phyloP scores from a whole-genome alignment of 2,113 vertebrate genomes.

The Urocitellus parryii region DNA sequence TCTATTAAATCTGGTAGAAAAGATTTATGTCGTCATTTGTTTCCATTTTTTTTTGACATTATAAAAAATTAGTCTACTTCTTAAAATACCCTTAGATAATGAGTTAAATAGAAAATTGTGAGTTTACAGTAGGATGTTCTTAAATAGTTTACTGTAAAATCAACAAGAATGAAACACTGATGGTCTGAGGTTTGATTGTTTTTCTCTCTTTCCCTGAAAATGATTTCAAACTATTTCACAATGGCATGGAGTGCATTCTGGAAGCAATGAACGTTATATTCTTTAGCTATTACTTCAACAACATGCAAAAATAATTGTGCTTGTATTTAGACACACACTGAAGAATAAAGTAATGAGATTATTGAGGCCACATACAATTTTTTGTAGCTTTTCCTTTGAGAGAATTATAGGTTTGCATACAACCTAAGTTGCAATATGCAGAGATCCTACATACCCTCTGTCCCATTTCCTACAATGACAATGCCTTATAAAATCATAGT shows the following conservation, averaged over 20 bases:
- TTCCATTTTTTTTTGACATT: conserved; percentile 53
- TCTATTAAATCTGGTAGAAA: conserved; percentile 56
- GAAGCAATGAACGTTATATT: not conserved
- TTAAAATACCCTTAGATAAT: conserved; percentile 28
- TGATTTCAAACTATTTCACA: not conserved
- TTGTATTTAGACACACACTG: not conserved
- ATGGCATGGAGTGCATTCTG: not conserved
- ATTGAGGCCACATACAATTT: not conserved
- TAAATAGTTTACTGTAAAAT: not conserved
- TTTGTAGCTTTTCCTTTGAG: not conserved
- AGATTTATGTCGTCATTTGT: conserved; percentile 31
- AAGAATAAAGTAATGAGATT: not conserved
- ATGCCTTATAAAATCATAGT: not conserved
- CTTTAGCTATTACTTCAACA: conserved; percentile 28
- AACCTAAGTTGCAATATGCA: not conserved
- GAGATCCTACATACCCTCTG: fast-evolving
- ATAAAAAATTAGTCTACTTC: conserved; percentile 29
- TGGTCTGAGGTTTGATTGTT: not conserved
- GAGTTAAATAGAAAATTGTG: conserved; percentile 36
- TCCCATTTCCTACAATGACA: fast-evolving
- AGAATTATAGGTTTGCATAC: not conserved
- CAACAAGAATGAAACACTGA: not conserved
- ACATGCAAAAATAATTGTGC: not conserved
- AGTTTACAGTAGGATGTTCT: not conserved
- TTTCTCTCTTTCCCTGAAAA: not conserved